A percentile compares a stretch with the other conserved stretches of the same genome.
These are phyloP conservation scores for Scophthalmus maximus DNA, from an alignment of 2,113 vertebrate species.

Conservation along the genomic window DNA sequence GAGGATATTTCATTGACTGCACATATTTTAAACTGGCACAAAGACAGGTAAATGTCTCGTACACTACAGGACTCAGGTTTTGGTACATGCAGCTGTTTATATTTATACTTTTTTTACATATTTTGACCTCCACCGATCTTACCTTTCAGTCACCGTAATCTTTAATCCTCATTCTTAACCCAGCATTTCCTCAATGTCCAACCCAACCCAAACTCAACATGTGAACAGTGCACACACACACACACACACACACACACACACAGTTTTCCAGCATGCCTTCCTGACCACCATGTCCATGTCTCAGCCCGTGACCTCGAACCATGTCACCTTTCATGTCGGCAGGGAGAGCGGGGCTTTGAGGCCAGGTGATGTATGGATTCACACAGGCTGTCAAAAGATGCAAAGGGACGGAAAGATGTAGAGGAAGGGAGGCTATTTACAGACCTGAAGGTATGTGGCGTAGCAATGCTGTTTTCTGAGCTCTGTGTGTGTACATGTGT, in stretches of 20 bases:
- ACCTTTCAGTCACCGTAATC: too few relatives aligned
- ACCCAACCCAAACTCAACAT: not conserved
- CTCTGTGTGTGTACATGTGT: constrained; percentile 15
- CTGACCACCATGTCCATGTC: constrained; percentile 9
- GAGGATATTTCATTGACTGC: constrained; percentile 5
- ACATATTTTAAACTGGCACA: not conserved
- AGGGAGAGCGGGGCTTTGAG: not conserved
- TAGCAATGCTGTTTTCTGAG: constrained; percentile 26
- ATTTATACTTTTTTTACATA: too few relatives aligned
- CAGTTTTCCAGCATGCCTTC: not conserved
- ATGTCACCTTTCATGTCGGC: constrained; percentile 50
- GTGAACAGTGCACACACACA: constrained; percentile 21
- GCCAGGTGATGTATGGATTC: constrained; percentile 54
- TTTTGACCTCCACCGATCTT: too few relatives aligned
- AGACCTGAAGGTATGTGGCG: constrained; percentile 47
- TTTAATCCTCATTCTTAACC: too few relatives aligned
- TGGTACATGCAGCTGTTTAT: too few relatives aligned
- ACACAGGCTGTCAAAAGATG: constrained; percentile 42
- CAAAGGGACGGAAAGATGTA: constrained; percentile 47
- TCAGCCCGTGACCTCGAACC: constrained; percentile 33
- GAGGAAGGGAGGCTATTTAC: constrained; percentile 62
- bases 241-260: constrained; percentile 3
- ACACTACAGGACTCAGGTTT: too few relatives aligned
- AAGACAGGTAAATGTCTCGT: not conserved
- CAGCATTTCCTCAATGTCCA: not conserved